These are phyloP conservation scores for Rhagonycha lutea DNA, from an alignment of 2,888 invertebrate species.

Conservation along the genomic window DNA sequence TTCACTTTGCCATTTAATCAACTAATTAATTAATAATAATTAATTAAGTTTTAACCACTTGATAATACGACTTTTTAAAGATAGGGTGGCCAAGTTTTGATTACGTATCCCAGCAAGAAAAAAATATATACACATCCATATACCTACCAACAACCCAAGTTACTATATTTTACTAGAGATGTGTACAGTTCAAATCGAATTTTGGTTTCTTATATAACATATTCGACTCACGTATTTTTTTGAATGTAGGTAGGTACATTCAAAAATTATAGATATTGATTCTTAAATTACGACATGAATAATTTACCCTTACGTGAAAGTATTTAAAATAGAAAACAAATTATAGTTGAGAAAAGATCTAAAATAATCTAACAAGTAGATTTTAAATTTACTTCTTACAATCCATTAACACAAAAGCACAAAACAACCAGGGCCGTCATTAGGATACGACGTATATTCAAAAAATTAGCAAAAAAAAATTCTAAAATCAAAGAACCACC, in stretches of 20 bases:
- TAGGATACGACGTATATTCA: too few species aligned
- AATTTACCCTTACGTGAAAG: not conserved
- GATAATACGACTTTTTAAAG: not conserved
- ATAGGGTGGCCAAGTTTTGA: not conserved
- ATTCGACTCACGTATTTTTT: slow-evolving; percentile 1
- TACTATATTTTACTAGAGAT: not conserved
- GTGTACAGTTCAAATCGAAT: not conserved
- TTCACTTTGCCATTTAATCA: too few species aligned
- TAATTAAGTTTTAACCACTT: not conserved
- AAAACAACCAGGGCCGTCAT: too few species aligned
- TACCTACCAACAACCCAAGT: not conserved
- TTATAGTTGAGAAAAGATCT: too few species aligned
- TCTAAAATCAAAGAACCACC: too few species aligned
- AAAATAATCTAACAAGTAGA: too few species aligned
- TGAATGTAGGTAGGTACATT: not conserved
- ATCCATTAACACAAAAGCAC: too few species aligned
- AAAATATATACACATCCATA: not conserved
- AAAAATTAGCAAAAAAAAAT: too few species aligned
- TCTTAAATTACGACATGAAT: not conserved
- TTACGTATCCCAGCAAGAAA: not conserved
- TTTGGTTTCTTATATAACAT: not conserved
- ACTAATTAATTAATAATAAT: not conserved
- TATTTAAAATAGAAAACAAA: not conserved
- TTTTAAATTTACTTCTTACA: too few species aligned
- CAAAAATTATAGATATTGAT: not conserved